Evolutionary conservation across 2,797 vertebrate species (phyloP).

Genomic region (Chlorospingus flavigularis): DNA sequence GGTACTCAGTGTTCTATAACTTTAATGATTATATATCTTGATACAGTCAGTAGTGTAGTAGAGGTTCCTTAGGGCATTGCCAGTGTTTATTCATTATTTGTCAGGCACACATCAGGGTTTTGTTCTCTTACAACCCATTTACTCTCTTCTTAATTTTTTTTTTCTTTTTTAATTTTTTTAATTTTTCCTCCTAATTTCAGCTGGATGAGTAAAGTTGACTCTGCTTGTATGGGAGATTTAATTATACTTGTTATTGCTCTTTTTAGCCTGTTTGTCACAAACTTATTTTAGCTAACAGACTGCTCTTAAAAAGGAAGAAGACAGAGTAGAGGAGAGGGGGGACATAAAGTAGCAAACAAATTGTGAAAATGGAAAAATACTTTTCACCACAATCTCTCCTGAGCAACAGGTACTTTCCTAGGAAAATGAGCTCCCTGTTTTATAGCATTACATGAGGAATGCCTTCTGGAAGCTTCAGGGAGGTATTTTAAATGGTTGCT

Average conservation of each 20-base stretch:
- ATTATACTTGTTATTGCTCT: background rate
- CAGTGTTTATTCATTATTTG: background rate
- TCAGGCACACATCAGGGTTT: background rate
- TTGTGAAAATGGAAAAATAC: background rate
- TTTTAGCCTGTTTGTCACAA: background rate
- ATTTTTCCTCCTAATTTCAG: background rate
- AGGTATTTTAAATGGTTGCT: slow-evolving; percentile 1
- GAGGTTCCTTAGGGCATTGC: background rate
- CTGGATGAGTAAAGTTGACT: background rate
- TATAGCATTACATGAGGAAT: background rate
- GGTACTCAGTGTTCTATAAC: background rate
- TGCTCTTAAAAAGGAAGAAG: background rate
- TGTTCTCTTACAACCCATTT: background rate
- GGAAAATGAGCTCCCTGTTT: background rate
- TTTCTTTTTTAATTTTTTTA: background rate
- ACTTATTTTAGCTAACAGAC: background rate
- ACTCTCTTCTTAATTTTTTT: background rate
- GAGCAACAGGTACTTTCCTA: background rate
- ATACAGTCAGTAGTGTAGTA: background rate
- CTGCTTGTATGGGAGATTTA: background rate
- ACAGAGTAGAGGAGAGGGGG: background rate
- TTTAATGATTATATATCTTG: background rate
- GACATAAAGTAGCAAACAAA: background rate
- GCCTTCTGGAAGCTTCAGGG: background rate
- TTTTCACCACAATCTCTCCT: background rate